Conservation (phyloP, 2,113 vertebrate genomes). For the Sclerurus mexicanus region DNA sequence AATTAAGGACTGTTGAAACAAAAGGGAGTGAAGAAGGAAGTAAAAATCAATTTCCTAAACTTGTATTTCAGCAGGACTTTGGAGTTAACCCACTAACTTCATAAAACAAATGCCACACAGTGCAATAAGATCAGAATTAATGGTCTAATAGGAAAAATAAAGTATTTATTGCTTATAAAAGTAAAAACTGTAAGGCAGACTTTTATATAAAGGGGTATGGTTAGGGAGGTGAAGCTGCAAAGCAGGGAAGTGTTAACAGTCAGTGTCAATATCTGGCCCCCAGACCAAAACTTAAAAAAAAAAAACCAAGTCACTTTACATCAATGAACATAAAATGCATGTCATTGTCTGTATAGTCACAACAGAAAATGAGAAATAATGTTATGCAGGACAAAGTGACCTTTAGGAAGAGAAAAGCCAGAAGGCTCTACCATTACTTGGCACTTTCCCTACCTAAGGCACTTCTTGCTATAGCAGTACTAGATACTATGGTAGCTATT, state of each 20-base stretch:
- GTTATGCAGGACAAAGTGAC: not conserved
- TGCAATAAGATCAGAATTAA: slow-evolving; percentile 22
- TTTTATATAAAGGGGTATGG: not conserved
- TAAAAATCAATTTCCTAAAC: slow-evolving; percentile 36
- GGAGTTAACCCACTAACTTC: not conserved
- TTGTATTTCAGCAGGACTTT: slow-evolving; percentile 17
- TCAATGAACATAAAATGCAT: not conserved
- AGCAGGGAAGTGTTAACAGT: not conserved
- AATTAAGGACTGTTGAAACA: slow-evolving; percentile 38
- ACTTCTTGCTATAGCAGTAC: not conserved
- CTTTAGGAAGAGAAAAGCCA: not conserved
- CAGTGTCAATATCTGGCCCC: not conserved
- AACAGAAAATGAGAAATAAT: not conserved
- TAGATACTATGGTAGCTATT: not conserved
- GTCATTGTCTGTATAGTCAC: not conserved
- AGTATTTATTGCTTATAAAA: slow-evolving; percentile 26
- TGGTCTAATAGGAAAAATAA: slow-evolving; percentile 9
- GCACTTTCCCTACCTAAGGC: not conserved
- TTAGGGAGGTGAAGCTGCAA: not conserved
- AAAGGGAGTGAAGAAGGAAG: not conserved
- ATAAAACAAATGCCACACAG: slow-evolving; percentile 1
- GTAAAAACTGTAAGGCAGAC: not conserved
- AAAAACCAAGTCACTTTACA: not conserved
- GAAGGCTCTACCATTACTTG: not conserved
- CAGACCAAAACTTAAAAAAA: not conserved